These are phyloP conservation scores for Zaprionus africanus DNA, from an alignment of 1,140 invertebrate species.

Conservation along the genomic window DNA sequence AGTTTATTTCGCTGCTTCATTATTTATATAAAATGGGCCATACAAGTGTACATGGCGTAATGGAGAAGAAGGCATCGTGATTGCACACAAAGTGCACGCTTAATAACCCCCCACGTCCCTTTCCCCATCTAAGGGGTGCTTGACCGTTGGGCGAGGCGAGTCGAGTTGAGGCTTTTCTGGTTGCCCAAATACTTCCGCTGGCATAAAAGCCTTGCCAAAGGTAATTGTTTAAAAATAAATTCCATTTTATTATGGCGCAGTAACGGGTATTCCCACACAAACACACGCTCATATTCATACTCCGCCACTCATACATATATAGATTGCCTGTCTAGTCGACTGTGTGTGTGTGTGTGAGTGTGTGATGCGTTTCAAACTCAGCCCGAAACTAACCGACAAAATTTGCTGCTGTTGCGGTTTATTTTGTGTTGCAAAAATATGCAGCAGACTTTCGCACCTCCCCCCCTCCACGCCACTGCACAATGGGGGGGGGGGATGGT, in stretches of 20 bases:
- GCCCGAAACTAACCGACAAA: constrained; percentile 71
- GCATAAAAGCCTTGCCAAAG: constrained; percentile 68
- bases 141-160: constrained; percentile 1
- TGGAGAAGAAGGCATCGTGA: constrained; percentile 15
- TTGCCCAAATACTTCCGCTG: constrained; percentile 60
- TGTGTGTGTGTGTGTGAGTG: constrained; percentile 48
- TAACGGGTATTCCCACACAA: constrained; percentile 1
- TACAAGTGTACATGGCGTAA: not conserved
- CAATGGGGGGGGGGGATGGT: not conserved
- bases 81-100: constrained; percentile 28
- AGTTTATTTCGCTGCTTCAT: not conserved
- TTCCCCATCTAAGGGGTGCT: not conserved
- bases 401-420: constrained; percentile 81
- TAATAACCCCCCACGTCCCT: not conserved
- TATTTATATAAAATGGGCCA: constrained; percentile 5
- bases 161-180: constrained; percentile 36
- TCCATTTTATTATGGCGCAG: constrained; percentile 70
- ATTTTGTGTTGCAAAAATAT: constrained; percentile 82
- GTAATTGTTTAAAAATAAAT: constrained; percentile 82
- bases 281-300: constrained; percentile 4
- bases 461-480: constrained; percentile 5
- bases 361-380: constrained; percentile 67
- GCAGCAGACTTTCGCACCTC: constrained; percentile 17
- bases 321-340: constrained; percentile 38
- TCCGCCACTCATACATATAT: constrained; percentile 14